Base-by-base conservation (phyloP, 2,797 vertebrate species). In the Bradypodion pumilum region DNA sequence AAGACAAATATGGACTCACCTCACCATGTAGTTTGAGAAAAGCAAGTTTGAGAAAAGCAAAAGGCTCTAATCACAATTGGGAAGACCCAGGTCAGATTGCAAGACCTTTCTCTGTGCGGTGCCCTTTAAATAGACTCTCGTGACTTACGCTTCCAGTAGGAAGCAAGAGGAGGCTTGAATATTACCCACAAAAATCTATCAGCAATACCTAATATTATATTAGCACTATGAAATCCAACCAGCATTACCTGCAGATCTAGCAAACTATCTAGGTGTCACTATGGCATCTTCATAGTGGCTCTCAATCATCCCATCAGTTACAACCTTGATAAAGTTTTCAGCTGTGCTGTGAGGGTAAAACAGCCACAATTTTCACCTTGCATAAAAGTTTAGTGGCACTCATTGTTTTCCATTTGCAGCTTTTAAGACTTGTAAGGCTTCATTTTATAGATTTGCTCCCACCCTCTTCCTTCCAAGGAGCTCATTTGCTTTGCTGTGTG, bases 401-500 rank as follows among this genome's bases (percentile, higher is more conserved):
- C 86, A 84, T 89, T 91, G 88, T 63, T 93, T 94, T 91, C 90
- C 91, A 93, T 94, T 92, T 94, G 91, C 83, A 89, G 86, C 86
- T 92, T 76, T 88, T 89, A 83, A 90, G 84, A 89, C 88, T 82
- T 79, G 86, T n/a, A 91, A 92, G 83, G 92, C 86, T 73, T 92
- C 90, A 91, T 90, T 91, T 90, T 92, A 93, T 94, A 83, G 92
- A 93, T 94, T 91, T 75, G 77, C 52, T 56, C 52, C 52, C 52
- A 56, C 84, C 62, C 32, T 52, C 56, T 77, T 88, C 89, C 91
- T 90, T 90, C 5, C 75, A 86, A 92, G 91, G 80, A 82, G 88
- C 86, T 93, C 92, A 92, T 94, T 93, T 92, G 85, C 91, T 94
- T 93, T 92, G 91, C 92, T 93, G 88, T 91, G 85, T 90, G 90